Evolutionary conservation across 1,140 invertebrate species (phyloP), one percentile per base, ranked within the genome.

Genomic region (Drosophila cardini): DNA sequence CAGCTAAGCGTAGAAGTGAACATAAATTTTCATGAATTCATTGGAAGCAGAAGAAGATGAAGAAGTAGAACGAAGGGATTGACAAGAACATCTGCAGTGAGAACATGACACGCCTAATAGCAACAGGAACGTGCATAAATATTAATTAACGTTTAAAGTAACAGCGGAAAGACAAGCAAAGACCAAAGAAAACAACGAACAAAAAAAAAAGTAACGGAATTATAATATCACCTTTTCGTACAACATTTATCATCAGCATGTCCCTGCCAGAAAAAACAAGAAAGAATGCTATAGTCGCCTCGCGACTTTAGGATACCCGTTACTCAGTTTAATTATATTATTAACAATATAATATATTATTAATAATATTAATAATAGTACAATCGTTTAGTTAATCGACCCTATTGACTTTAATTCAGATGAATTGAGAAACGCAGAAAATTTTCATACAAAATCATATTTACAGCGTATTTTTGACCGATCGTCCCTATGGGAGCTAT

Each of bases 211-310:
- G 18, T 13, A 50, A 32, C 15, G 5, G 30, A 64, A 64, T 71
- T 64, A 56, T 48, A 56, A 53, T 67, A 52, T 65, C 36, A 65
- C 53, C 53, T 67, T 67, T 56, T 52, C 43, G 52, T 34, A 16
- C 30, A 65, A 72, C 63, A 72, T 72, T 65, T 72, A 72, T 72
- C 62, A 67, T 65, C 69, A n/a, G 45, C 16, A 21, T 64, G 68
- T 64, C 21, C 50, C 38, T 64, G 60, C 21, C 55, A 43, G 56
- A 48, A 55, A 46, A 9, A 15, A n/a, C n/a, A n/a, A 15, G 45
- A 55, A 52, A 65, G 1, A 11, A n/a, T n/a, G n/a, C n/a, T n/a
- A n/a, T n/a, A n/a, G n/a, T n/a, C n/a, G n/a, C n/a, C n/a, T n/a
- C n/a, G n/a, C n/a, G n/a, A n/a, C n/a, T n/a, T n/a, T n/a, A n/a